These are phyloP conservation scores for Idris sp. DNA, from an alignment of 1,140 invertebrate genomes.

Conservation along the genomic window DNA sequence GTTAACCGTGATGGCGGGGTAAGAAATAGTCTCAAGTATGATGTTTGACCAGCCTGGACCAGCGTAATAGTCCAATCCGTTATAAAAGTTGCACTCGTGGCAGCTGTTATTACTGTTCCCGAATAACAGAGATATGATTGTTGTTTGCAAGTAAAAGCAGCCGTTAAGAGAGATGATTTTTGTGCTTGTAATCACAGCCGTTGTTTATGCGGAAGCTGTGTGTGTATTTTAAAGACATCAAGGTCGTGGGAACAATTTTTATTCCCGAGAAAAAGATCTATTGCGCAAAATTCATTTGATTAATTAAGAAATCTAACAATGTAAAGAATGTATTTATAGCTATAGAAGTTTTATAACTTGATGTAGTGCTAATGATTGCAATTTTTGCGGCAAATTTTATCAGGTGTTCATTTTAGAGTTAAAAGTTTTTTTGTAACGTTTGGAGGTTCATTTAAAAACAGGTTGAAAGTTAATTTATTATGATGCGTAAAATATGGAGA, in stretches of 20 bases:
- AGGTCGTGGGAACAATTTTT: conserved; percentile 53
- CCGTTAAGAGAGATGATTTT: conserved; percentile 38
- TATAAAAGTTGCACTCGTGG: conserved; percentile 48
- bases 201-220: conserved; percentile 44
- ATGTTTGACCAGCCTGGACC: conserved; percentile 24
- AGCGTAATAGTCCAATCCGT: conserved; percentile 30
- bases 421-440: too few relatives aligned
- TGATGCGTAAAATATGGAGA: too few relatives aligned
- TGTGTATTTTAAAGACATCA: conserved; percentile 21
- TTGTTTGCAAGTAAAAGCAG: conserved; percentile 41
- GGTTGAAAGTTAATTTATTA: too few relatives aligned
- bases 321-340: background rate
- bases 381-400: too few relatives aligned
- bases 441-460: too few relatives aligned
- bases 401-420: too few relatives aligned
- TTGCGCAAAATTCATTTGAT: conserved; percentile 21
- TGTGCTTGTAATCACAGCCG: conserved; percentile 17
- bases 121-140: conserved; percentile 27
- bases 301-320: conserved; percentile 7
- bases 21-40: conserved; percentile 19
- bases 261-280: conserved; percentile 19
- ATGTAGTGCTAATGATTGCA: too few relatives aligned
- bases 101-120: conserved; percentile 38
- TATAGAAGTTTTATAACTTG: too few relatives aligned
- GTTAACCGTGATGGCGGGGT: conserved; percentile 39